A percentile compares a stretch with the other conserved stretches of the same genome.
Evolutionary conservation across 2,888 invertebrate genomes (phyloP).

Genomic region (Lepidochitona cinerea): DNA sequence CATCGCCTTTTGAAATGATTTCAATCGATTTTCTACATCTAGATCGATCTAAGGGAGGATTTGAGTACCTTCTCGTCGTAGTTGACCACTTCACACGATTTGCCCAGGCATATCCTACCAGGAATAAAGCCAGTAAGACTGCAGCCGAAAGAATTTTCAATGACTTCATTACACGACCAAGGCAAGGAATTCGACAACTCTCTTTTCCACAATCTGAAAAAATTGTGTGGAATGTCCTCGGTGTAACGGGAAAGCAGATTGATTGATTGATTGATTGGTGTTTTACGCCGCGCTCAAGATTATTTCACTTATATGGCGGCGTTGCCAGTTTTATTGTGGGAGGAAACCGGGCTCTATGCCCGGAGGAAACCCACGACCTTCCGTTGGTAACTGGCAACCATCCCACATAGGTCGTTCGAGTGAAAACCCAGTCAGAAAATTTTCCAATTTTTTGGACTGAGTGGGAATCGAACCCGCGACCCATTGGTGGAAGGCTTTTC

Average conservation of each 20-base stretch:
- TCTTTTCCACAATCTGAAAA: background rate
- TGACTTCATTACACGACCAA: conserved; percentile 6
- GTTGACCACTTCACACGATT: conserved; percentile 18
- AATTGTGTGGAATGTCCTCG: background rate
- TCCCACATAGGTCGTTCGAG: too few species aligned
- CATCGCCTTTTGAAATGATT: conserved; percentile 15
- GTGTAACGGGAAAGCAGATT: too few species aligned
- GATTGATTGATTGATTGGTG: too few species aligned
- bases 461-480: background rate
- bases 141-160: background rate
- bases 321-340: too few species aligned
- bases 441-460: too few species aligned
- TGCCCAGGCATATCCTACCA: conserved; percentile 13
- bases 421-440: too few species aligned
- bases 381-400: too few species aligned
- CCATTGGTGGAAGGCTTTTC: conserved; percentile 3
- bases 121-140: background rate
- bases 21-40: conserved; percentile 14
- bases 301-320: too few species aligned
- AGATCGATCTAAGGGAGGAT: conserved; percentile 12
- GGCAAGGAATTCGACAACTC: background rate
- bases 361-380: too few species aligned
- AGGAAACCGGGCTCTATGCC: too few species aligned
- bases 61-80: conserved; percentile 13
- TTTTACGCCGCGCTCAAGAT: too few species aligned